Conservation (phyloP, 2,113 vertebrate genomes). For the Ardeotis arabs region DNA sequence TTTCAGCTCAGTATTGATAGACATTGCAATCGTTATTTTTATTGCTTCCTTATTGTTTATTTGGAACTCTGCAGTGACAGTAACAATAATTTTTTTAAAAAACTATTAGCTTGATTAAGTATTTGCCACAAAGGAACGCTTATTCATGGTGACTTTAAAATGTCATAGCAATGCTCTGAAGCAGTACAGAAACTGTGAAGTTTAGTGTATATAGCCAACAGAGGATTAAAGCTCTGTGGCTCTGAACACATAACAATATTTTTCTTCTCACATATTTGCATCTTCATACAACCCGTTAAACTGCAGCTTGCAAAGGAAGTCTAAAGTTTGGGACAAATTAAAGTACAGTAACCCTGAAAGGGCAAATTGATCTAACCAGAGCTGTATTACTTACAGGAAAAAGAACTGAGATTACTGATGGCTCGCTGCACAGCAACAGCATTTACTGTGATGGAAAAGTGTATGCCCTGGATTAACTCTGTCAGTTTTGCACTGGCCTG, state of each 20-base stretch:
- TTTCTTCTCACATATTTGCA: neutral
- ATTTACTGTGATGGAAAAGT: neutral
- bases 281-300: conserved; percentile 7
- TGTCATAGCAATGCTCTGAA: neutral
- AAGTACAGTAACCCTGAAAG: conserved; percentile 2
- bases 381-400: conserved; percentile 5
- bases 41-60: neutral
- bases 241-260: neutral
- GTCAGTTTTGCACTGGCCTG: conserved; percentile 1
- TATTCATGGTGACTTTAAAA: neutral
- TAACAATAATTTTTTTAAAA: neutral
- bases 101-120: neutral
- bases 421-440: neutral
- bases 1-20: neutral
- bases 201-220: neutral
- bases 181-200: neutral
- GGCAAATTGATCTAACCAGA: neutral
- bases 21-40: neutral
- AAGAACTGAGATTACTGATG: neutral
- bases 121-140: neutral
- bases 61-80: neutral
- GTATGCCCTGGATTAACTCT: conserved; percentile 7
- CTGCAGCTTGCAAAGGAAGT: neutral
- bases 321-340: neutral
- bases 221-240: neutral